phyloP scores from a whole-genome alignment of 2,113 vertebrate species.

The Hepsetus odoe region DNA sequence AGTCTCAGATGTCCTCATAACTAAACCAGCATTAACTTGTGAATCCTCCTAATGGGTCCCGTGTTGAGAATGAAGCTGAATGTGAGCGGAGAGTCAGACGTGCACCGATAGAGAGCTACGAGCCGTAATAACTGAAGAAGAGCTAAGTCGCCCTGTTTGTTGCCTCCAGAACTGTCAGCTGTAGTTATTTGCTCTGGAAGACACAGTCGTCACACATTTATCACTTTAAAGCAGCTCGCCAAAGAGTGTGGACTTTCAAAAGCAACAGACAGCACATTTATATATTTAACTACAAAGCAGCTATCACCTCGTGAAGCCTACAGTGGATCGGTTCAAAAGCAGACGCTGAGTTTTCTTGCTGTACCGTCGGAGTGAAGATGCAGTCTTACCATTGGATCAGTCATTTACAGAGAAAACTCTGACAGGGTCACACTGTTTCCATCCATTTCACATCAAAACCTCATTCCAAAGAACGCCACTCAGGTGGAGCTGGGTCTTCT shows the following conservation, averaged over 20 bases:
- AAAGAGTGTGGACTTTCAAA: background rate
- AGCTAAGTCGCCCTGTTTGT: background rate
- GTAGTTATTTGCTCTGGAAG: background rate
- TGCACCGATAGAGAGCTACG: background rate
- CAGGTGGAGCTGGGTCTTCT: background rate
- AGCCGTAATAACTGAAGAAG: background rate
- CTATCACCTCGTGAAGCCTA: background rate
- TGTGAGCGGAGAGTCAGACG: background rate
- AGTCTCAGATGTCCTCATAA: background rate
- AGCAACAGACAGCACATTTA: conserved; percentile 1
- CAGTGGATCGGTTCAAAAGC: background rate
- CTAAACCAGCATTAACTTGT: background rate
- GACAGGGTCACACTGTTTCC: conserved; percentile 76
- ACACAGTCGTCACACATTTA: conserved; percentile 48
- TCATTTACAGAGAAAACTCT: conserved; percentile 79
- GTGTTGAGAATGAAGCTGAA: background rate
- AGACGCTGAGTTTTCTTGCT: background rate
- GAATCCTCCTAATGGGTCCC: background rate
- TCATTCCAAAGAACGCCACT: conserved; percentile 8
- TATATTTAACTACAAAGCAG: background rate
- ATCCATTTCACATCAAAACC: conserved; percentile 76
- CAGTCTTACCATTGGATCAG: conserved; percentile 84
- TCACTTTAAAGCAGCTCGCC: conserved; percentile 54
- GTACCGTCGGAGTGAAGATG: background rate
- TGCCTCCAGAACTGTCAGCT: background rate